A percentile compares a stretch with the other conserved stretches of the same genome.
phyloP scores from a whole-genome alignment of 2,113 vertebrate genomes.

The Engraulis encrasicolus region DNA sequence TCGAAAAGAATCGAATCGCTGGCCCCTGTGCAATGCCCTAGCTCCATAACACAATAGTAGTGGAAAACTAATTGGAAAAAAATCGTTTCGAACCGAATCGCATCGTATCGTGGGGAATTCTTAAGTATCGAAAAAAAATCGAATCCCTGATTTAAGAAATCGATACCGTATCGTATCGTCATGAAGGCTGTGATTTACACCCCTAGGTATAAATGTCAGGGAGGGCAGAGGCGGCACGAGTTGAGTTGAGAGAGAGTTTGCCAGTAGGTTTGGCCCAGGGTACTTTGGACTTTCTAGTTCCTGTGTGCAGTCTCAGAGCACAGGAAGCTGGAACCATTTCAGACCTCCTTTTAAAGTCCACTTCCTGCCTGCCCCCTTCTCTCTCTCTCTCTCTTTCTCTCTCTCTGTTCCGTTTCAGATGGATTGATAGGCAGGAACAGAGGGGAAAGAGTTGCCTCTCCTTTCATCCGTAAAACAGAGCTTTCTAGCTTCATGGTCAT shows the following conservation, averaged over 20 bases:
- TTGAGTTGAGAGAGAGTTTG: conserved; percentile 26
- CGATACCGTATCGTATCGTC: too few species aligned
- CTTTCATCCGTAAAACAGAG: conserved; percentile 58
- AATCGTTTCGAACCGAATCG: too few species aligned
- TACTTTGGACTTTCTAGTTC: neutral
- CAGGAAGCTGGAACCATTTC: conserved; percentile 63
- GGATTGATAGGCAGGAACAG: conserved; percentile 55
- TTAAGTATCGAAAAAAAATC: too few species aligned
- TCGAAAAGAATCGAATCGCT: too few species aligned
- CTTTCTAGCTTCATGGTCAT: conserved; percentile 40
- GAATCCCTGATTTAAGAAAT: too few species aligned
- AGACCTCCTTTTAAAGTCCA: conserved; percentile 58
- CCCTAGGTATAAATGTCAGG: conserved; percentile 18
- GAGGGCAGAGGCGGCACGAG: too few species aligned
- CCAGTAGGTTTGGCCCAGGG: neutral
- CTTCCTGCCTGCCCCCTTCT: conserved; percentile 52
- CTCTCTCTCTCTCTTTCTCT: neutral
- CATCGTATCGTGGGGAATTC: too few species aligned
- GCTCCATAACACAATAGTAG: too few species aligned
- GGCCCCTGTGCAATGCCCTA: too few species aligned
- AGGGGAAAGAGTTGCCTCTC: conserved; percentile 38
- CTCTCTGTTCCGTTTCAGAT: conserved; percentile 49
- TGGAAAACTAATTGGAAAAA: too few species aligned
- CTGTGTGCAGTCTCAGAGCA: conserved; percentile 48
- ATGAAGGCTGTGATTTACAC: too few species aligned